phyloP scores from a whole-genome alignment of 2,888 invertebrate genomes.

The Ametastegia equiseti region DNA sequence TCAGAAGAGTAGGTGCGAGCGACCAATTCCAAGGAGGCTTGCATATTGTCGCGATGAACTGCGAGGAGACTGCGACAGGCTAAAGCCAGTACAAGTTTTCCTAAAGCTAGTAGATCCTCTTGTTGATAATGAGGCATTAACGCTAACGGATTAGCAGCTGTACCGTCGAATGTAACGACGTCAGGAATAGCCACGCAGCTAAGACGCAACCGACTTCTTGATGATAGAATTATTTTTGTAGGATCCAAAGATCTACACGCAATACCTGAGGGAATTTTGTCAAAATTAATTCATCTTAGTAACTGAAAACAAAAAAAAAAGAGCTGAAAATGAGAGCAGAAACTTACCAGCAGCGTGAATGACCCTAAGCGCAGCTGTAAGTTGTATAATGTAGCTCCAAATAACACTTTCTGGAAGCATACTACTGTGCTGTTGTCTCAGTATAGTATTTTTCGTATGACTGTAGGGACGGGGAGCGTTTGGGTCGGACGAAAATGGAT shows the following conservation, averaged over 20 bases:
- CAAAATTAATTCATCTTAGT: background rate
- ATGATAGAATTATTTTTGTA: constrained; percentile 91
- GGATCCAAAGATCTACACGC: constrained; percentile 93
- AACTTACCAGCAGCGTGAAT: constrained; percentile 85
- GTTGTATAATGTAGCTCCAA: constrained; percentile 97
- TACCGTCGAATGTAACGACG: constrained; percentile 86
- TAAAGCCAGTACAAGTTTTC: constrained; percentile 92
- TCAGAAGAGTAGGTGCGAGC: constrained; percentile 94
- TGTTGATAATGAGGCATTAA: constrained; percentile 88
- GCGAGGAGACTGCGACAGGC: constrained; percentile 96
- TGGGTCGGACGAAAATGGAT: constrained; percentile 91
- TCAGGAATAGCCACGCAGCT: constrained; percentile 90
- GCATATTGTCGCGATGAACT: constrained; percentile 91
- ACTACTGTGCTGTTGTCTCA: constrained; percentile 85
- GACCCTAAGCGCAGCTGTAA: constrained; percentile 94
- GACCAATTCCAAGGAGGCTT: constrained; percentile 92
- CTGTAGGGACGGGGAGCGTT: constrained; percentile 88
- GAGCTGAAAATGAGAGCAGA: background rate
- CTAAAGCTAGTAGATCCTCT: constrained; percentile 95
- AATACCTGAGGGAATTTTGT: constrained; percentile 75
- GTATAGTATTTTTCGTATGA: constrained; percentile 89
- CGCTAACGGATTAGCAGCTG: constrained; percentile 81
- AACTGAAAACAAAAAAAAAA: background rate
- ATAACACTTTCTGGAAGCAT: constrained; percentile 93
- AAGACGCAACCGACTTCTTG: constrained; percentile 85